phyloP scores from a whole-genome alignment of 2,888 invertebrate species.

The Operophtera brumata region DNA sequence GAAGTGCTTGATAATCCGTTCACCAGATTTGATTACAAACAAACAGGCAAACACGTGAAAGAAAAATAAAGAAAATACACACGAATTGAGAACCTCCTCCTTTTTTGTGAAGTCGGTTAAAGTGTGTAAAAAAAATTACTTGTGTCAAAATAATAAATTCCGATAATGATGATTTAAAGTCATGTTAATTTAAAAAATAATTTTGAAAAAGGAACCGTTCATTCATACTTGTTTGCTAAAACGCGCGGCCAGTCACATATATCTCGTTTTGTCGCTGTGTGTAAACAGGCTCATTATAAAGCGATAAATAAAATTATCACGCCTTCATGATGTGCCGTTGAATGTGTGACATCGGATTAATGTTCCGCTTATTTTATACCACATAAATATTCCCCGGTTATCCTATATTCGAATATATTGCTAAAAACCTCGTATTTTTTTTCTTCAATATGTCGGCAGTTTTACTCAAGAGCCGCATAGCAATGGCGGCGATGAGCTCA shows the following conservation, averaged over 20 bases:
- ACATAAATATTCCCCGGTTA: slow-evolving; percentile 66
- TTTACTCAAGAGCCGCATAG: neutral
- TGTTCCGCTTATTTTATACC: slow-evolving; percentile 58
- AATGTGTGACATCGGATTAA: slow-evolving; percentile 58
- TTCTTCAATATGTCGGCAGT: neutral
- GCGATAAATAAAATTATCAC: slow-evolving; percentile 75
- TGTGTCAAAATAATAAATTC: neutral
- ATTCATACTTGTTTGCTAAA: slow-evolving; percentile 10
- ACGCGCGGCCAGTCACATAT: slow-evolving; percentile 25
- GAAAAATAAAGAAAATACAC: no score
- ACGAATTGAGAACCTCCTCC: no score
- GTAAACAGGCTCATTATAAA: slow-evolving; percentile 76
- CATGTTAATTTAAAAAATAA: slow-evolving; percentile 11
- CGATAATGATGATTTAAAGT: slow-evolving; percentile 21
- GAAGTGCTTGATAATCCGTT: no score
- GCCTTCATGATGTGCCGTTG: slow-evolving; percentile 63
- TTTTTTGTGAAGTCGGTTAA: no score
- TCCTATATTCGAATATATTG: slow-evolving; percentile 11
- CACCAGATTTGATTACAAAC: no score
- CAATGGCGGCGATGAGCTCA: no score
- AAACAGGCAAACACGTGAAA: no score
- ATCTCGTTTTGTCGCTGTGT: slow-evolving; percentile 44
- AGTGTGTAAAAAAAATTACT: no score
- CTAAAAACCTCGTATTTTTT: neutral
- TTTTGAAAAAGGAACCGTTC: slow-evolving; percentile 15